Base-by-base conservation (phyloP, 2,113 vertebrate genomes). In the Gallinago media region DNA sequence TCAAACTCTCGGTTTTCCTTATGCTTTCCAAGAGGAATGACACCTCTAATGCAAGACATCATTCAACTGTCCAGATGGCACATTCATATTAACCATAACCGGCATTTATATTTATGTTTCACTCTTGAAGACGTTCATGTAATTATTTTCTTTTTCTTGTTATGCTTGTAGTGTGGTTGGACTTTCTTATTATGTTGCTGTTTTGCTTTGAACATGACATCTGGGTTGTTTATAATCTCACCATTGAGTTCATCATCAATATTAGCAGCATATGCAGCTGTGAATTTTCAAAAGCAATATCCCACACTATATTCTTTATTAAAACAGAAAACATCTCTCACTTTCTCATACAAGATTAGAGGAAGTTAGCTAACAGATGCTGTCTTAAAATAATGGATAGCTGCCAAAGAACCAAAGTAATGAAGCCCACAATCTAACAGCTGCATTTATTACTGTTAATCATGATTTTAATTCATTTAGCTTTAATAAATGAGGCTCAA, bases 251-350 rank as follows among this genome's bases (percentile, higher is more conserved):
- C 22, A 72, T 62, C 59, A 15, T 81, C 42, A 63, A 17, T 76
- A 92, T 81, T 92, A 79, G 65, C 22, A 89, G 25, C 34, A 83
- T 58, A 76, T 34, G 21, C 27, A 80, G 29, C 21, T 3, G 5
- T n/a, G 32, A 94, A 66, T 87, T 88, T 96, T 94, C 65, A n/a
- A 88, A 83, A 58, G 32, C 34, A 91, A 31, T 74, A 73, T 58
- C 27, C 21, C 85, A 40, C 16, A 20, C 9, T 34, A 6, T 58
- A 67, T 83, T 83, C 50, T 62, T 77, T 70, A 15, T 79, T 54
- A 80, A 63, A 86, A 65, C 55, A 4, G 4, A 92, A 65, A 86
- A 38, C 6, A 15, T 36, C 12, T 73, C 44, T 89, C 61, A 61
- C 15, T 84, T 86, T 83, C 59, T 74, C 25, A 26, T 71, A 18